Percentiles rank a stretch among this genome's conserved stretches.
Conservation (phyloP, 2,888 invertebrate genomes). For the Eumerus sabulonum region DNA sequence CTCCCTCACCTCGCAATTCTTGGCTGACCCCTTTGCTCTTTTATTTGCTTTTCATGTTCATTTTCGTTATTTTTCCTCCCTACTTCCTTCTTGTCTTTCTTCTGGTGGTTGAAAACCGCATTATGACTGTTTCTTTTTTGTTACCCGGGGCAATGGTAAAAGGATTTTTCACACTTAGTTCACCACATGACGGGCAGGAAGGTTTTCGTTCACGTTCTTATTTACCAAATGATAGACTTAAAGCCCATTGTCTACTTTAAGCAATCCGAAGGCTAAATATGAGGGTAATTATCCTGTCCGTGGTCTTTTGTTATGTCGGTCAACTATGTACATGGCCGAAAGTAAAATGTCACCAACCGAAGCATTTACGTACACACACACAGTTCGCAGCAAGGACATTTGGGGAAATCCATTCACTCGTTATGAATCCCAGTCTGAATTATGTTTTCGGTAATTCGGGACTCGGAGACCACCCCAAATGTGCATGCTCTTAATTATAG, state of each 20-base stretch:
- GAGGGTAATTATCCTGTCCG: constrained; percentile 18
- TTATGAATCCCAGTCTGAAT: not conserved
- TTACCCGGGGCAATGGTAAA: constrained; percentile 13
- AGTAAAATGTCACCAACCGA: not conserved
- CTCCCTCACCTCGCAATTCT: too few relatives aligned
- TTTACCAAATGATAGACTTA: constrained; percentile 18
- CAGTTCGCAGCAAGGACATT: too few relatives aligned
- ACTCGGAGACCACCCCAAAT: constrained; percentile 16
- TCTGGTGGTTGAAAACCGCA: constrained; percentile 16
- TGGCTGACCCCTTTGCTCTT: constrained; percentile 1
- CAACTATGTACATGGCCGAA: constrained; percentile 4
- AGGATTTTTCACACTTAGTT: constrained; percentile 41
- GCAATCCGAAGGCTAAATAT: not conserved
- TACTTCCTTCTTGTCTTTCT: not conserved
- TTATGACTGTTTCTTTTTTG: not conserved
- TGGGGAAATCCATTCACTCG: not conserved
- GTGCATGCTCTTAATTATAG: constrained; percentile 56
- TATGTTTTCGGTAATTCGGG: not conserved
- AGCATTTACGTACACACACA: not conserved
- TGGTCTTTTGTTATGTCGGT: constrained; percentile 7
- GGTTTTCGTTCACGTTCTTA: constrained; percentile 1
- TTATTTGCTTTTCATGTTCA: constrained; percentile 14
- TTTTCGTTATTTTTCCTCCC: not conserved
- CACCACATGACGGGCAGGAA: constrained; percentile 18
- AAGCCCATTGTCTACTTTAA: constrained; percentile 26